Evolutionary conservation across 2,888 invertebrate genomes (phyloP).

Genomic region (Byasa hedistus): DNA sequence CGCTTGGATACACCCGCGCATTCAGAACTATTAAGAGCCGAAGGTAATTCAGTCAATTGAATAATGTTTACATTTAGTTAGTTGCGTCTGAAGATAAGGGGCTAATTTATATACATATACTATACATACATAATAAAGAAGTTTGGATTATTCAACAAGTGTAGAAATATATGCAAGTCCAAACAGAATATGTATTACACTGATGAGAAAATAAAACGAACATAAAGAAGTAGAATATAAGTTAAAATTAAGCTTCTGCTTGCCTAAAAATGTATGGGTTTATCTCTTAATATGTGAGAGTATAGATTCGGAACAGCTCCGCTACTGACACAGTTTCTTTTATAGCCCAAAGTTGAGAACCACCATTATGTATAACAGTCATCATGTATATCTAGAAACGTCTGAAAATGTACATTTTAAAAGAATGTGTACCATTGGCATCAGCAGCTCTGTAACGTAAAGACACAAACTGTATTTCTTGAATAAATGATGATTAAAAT

Average conservation of each 20-base stretch:
- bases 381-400: too few species aligned
- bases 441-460: too few species aligned
- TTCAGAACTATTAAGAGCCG: conserved; percentile 72
- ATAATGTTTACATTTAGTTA: conserved; percentile 48
- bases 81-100: conserved; percentile 31
- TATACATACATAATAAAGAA: neutral
- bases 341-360: neutral
- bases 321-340: neutral
- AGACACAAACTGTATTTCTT: too few species aligned
- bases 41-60: conserved; percentile 70
- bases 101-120: neutral
- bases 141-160: conserved; percentile 1
- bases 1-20: conserved; percentile 67
- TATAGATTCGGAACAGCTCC: neutral
- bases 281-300: neutral
- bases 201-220: neutral
- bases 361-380: too few species aligned
- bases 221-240: neutral
- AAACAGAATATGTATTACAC: neutral
- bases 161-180: conserved; percentile 4
- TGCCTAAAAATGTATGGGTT: neutral
- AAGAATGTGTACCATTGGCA: too few species aligned
- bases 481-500: too few species aligned
- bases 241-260: neutral
- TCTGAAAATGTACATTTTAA: too few species aligned